Evolutionary conservation across 2,888 invertebrate genomes (phyloP).

Genomic region (Deroplatys truncata): DNA sequence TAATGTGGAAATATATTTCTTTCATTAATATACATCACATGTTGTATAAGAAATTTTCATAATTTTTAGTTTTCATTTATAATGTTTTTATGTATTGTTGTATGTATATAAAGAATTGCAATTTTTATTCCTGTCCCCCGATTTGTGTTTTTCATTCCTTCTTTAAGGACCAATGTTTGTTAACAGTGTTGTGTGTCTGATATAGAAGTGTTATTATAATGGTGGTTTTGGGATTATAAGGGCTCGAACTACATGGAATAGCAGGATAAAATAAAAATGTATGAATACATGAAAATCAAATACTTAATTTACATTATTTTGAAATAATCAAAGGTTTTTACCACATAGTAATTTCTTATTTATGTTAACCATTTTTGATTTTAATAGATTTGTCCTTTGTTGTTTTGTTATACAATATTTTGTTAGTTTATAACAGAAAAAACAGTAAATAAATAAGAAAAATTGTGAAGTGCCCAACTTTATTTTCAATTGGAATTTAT

Average conservation of each 20-base stretch:
- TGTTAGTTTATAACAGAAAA: background rate
- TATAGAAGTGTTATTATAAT: background rate
- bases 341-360: background rate
- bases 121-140: background rate
- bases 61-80: background rate
- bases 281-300: background rate
- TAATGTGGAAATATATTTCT: background rate
- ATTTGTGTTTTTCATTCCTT: background rate
- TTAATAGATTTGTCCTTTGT: background rate
- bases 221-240: background rate
- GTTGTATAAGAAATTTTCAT: background rate
- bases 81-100: background rate
- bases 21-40: background rate
- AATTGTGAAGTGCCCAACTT: background rate
- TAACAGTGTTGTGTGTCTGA: background rate
- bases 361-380: background rate
- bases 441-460: background rate
- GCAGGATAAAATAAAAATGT: background rate
- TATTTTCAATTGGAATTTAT: background rate
- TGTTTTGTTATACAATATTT: background rate
- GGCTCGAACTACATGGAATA: background rate
- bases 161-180: background rate
- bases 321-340: background rate
- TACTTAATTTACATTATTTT: background rate
- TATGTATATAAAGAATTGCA: background rate